A percentile compares a stretch with the other conserved stretches of the same genome.
Conservation (phyloP, 2,113 vertebrate species). For the Ophthalmolycus amberensis region DNA sequence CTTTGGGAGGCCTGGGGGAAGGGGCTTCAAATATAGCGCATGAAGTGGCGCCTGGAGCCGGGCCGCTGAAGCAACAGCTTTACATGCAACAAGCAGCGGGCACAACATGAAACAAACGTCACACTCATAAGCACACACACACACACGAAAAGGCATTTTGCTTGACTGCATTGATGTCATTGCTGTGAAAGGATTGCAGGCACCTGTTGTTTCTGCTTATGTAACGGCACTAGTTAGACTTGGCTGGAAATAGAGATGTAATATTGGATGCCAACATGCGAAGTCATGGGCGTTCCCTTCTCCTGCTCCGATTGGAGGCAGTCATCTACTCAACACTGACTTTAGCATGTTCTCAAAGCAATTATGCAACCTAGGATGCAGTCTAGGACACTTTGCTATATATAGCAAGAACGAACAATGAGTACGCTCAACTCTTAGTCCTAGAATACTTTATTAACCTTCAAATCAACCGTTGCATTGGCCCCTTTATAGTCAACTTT, state of each 20-base stretch:
- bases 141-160: too few relatives aligned
- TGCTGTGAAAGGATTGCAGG: conserved; percentile 51
- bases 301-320: conserved; percentile 5
- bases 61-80: too few relatives aligned
- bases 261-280: conserved; percentile 47
- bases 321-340: neutral
- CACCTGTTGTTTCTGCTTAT: conserved; percentile 76
- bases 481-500: conserved; percentile 18
- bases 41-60: conserved; percentile 63
- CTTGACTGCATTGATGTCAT: conserved; percentile 60
- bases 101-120: too few relatives aligned
- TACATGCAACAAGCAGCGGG: too few relatives aligned
- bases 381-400: neutral
- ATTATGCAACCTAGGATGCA: neutral
- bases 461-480: neutral
- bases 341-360: neutral
- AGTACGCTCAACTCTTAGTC: neutral
- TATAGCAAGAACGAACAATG: neutral
- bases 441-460: neutral
- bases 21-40: conserved; percentile 72
- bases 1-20: conserved; percentile 45
- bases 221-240: conserved; percentile 49
- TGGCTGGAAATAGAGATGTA: conserved; percentile 63
- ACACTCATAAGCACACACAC: too few relatives aligned
- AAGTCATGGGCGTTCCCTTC: conserved; percentile 34